Evolutionary conservation across 1,140 invertebrate genomes (phyloP).

Genomic region (Heliconius himera): DNA sequence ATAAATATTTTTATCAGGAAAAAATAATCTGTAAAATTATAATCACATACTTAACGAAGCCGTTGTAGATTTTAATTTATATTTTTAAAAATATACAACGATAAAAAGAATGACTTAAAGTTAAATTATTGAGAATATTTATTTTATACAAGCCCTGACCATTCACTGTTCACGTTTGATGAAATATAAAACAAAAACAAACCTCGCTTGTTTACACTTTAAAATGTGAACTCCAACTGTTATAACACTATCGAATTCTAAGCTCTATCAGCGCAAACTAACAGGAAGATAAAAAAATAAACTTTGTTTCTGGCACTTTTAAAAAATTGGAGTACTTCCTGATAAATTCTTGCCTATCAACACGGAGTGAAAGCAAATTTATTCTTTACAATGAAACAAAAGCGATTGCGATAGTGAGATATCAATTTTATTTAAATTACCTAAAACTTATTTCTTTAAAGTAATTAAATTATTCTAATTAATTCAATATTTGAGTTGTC

Average conservation of each 20-base stretch:
- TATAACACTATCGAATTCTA: neutral
- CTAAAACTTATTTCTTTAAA: neutral
- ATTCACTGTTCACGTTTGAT: neutral
- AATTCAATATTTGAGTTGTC: too few relatives aligned
- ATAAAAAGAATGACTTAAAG: constrained; percentile 1
- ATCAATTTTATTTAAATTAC: neutral
- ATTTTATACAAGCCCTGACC: neutral
- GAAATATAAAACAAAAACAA: neutral
- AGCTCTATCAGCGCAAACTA: neutral
- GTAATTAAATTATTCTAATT: neutral
- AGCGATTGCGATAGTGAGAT: neutral
- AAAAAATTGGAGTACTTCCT: neutral
- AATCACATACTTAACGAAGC: neutral
- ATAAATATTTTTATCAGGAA: too few relatives aligned
- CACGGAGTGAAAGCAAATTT: neutral
- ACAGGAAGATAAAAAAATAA: neutral
- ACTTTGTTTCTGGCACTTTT: neutral
- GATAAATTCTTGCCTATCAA: neutral
- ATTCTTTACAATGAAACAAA: neutral
- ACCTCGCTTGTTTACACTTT: neutral
- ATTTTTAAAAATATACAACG: neutral
- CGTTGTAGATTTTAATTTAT: neutral
- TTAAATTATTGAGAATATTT: neutral
- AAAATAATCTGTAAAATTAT: too few relatives aligned
- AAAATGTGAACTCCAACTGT: neutral